phyloP scores from a whole-genome alignment of 2,888 invertebrate species.

The Hypomecis atomaria region DNA sequence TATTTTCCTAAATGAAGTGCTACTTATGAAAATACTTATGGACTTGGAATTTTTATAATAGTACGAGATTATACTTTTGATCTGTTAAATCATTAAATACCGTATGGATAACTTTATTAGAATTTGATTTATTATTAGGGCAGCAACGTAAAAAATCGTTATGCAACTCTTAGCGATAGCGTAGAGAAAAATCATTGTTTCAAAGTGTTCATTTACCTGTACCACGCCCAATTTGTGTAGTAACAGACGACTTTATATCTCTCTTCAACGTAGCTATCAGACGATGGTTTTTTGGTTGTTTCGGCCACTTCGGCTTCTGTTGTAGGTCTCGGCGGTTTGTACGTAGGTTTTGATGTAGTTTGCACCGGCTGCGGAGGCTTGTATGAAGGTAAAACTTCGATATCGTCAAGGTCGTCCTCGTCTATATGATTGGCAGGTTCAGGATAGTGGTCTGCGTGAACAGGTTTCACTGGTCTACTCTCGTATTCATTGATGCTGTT shows the following conservation, averaged over 20 bases:
- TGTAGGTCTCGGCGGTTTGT: slow-evolving; percentile 37
- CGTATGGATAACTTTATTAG: background rate
- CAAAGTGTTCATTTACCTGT: slow-evolving; percentile 72
- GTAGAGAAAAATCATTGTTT: background rate
- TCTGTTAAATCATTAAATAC: background rate
- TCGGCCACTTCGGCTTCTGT: slow-evolving; percentile 50
- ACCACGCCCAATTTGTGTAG: slow-evolving; percentile 98
- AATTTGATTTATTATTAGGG: background rate
- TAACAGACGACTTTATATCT: slow-evolving; percentile 93
- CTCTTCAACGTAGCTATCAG: slow-evolving; percentile 57
- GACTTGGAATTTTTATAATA: background rate
- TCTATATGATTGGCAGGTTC: slow-evolving; percentile 64
- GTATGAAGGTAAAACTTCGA: slow-evolving; percentile 66
- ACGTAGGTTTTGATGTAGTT: slow-evolving; percentile 32
- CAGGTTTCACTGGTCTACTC: slow-evolving; percentile 32
- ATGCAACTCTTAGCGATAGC: background rate
- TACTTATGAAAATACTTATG: background rate
- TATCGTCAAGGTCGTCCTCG: slow-evolving; percentile 70
- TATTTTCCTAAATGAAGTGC: background rate
- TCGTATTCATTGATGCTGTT: slow-evolving; percentile 36
- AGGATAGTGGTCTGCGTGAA: slow-evolving; percentile 52
- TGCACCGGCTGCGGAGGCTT: slow-evolving; percentile 38
- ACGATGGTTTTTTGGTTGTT: slow-evolving; percentile 57
- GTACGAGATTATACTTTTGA: background rate
- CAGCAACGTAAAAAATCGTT: background rate